These are phyloP conservation scores for Bolinopsis microptera DNA, from an alignment of 37 sponge, comb jelly and placozoan species.

Conservation along the genomic window DNA sequence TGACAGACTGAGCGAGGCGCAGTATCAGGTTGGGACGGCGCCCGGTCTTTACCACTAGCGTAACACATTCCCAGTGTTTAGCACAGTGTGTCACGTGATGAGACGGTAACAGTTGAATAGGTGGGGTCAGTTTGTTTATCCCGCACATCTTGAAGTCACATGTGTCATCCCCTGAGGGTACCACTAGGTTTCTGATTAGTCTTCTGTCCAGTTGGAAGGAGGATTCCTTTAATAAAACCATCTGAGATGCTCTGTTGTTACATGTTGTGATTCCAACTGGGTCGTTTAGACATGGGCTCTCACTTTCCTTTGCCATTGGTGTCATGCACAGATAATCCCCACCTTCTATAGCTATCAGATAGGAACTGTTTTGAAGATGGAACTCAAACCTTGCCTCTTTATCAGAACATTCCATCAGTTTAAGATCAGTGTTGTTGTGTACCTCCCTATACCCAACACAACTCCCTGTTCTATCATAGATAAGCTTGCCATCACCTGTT, in stretches of 20 bases:
- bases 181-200: neutral
- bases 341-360: neutral
- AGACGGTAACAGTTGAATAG: neutral
- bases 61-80: neutral
- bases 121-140: neutral
- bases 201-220: neutral
- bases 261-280: neutral
- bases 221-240: neutral
- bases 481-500: neutral
- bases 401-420: neutral
- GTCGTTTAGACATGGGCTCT: neutral
- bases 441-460: neutral
- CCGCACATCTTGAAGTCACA: neutral
- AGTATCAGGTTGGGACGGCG: neutral
- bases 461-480: neutral
- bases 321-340: neutral
- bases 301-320: neutral
- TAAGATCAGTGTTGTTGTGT: neutral
- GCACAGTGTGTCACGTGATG: neutral
- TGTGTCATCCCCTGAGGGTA: neutral
- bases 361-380: neutral
- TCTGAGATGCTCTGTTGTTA: neutral
- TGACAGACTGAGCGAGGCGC: neutral
- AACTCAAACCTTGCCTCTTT: no score
- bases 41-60: neutral